A percentile compares a stretch with the other conserved stretches of the same genome.
Conservation (phyloP, 92 coral and sea anemone genomes). For the Montipora capitata region DNA sequence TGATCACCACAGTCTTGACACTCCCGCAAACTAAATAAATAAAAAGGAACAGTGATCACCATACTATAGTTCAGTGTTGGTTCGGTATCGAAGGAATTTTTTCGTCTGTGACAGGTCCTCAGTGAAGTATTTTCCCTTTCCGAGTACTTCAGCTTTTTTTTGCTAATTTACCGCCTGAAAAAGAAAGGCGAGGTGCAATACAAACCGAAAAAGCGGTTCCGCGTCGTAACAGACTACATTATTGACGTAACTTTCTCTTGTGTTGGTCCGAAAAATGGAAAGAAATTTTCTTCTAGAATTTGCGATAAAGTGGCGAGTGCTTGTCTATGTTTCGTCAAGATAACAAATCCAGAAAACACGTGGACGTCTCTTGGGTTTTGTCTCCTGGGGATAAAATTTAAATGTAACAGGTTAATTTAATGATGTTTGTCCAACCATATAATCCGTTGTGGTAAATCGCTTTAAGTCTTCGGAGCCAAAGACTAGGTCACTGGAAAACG, state of each 20-base stretch:
- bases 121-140: neutral
- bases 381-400: slow-evolving; percentile 7
- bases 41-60: too few relatives aligned
- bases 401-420: neutral
- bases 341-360: neutral
- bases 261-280: slow-evolving; percentile 19
- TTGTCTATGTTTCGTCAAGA: neutral
- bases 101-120: neutral
- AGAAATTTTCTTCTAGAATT: slow-evolving; percentile 16
- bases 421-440: neutral
- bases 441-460: too few relatives aligned
- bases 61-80: neutral
- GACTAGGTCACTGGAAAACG: neutral
- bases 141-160: neutral
- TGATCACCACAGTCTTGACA: neutral
- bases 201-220: neutral
- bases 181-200: slow-evolving; percentile 1
- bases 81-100: slow-evolving; percentile 29
- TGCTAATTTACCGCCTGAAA: neutral
- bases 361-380: neutral
- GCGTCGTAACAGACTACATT: neutral
- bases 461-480: neutral
- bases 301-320: neutral
- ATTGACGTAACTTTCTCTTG: slow-evolving; percentile 5
- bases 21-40: too few relatives aligned